These are phyloP conservation scores for Sicus ferrugineus DNA, from an alignment of 2,888 invertebrate species.

Conservation along the genomic window DNA sequence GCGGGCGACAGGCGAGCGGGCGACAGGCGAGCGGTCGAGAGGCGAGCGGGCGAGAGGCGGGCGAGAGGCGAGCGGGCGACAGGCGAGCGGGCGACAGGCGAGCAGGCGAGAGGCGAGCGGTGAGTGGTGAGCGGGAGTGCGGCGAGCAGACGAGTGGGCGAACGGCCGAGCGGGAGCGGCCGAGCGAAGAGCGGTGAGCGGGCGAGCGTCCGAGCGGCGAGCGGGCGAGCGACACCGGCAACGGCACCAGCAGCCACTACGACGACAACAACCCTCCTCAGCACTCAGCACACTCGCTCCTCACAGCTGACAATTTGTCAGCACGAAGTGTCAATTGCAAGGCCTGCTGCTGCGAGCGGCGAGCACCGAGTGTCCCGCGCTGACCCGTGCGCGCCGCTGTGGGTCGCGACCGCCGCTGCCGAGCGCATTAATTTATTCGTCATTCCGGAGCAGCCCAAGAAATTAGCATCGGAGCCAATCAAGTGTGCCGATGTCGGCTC, in stretches of 20 bases:
- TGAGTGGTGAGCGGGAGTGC: too few relatives aligned
- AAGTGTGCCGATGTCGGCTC: conserved; percentile 30
- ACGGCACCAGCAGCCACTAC: background rate
- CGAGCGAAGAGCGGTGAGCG: too few relatives aligned
- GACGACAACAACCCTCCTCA: conserved; percentile 34
- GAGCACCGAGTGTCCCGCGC: background rate
- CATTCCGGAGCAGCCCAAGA: conserved; percentile 11
- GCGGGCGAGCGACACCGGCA: background rate
- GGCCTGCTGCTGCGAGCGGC: background rate
- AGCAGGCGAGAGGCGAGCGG: too few relatives aligned
- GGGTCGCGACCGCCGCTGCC: background rate
- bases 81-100: too few relatives aligned
- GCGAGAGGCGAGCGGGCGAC: too few relatives aligned
- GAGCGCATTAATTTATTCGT: conserved; percentile 3
- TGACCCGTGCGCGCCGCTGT: background rate
- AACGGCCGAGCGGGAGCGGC: too few relatives aligned
- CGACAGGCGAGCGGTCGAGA: too few relatives aligned
- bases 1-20: too few relatives aligned
- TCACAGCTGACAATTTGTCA: conserved; percentile 48
- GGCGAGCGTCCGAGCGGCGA: too few relatives aligned
- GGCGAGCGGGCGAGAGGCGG: too few relatives aligned
- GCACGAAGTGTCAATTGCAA: conserved; percentile 45
- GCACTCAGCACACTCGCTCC: too few relatives aligned
- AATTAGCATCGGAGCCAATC: conserved; percentile 33
- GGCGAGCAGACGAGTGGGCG: too few relatives aligned